phyloP scores from a whole-genome alignment of 64 coral and sea anemone species.

The Dendronephthya gigantea region DNA sequence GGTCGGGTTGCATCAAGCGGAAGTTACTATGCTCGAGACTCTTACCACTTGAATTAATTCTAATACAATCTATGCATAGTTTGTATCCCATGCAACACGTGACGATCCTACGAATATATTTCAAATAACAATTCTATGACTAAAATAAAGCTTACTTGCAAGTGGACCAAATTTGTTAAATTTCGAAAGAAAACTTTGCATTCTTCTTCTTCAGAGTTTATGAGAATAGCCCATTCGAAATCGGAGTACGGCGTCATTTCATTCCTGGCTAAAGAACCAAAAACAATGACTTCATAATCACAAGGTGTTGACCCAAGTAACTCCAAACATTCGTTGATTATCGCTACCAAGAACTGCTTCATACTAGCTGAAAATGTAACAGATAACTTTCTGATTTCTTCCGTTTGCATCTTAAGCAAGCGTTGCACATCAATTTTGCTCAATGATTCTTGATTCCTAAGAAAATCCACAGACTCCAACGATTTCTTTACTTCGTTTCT shows the following conservation, averaged over 20 bases:
- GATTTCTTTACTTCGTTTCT: background rate
- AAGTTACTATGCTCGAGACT: no score
- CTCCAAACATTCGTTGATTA: background rate
- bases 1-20: no score
- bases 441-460: background rate
- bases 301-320: background rate
- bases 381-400: background rate
- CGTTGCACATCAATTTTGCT: background rate
- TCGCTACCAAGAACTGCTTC: background rate
- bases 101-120: no score
- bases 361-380: background rate
- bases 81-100: no score
- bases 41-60: no score
- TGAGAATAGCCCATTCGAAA: slow-evolving; percentile 1
- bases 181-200: background rate
- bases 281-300: background rate
- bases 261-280: background rate
- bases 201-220: background rate
- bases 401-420: background rate
- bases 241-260: background rate
- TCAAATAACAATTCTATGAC: no score
- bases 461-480: background rate
- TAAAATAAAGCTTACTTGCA: background rate
- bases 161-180: background rate
- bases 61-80: no score